Evolutionary conservation across 2,888 invertebrate genomes (phyloP).

Genomic region (Meliscaeva auricollis): DNA sequence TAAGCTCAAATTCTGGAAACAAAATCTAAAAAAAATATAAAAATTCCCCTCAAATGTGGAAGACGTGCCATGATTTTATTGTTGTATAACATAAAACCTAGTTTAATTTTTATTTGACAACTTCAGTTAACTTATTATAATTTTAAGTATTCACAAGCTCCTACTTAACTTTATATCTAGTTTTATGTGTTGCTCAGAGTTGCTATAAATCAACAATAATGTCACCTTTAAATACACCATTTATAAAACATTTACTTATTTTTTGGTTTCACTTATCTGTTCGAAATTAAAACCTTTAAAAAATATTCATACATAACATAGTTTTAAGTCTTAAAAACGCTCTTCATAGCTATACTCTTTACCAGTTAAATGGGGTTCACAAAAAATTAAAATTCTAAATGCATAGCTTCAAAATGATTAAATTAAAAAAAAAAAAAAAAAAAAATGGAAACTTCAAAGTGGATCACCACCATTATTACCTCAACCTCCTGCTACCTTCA

Average conservation of each 20-base stretch:
- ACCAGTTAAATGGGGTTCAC: conserved; percentile 10
- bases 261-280: conserved; percentile 34
- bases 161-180: no score
- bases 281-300: conserved; percentile 12
- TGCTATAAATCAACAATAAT: conserved; percentile 64
- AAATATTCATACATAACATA: conserved; percentile 53
- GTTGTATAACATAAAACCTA: no score
- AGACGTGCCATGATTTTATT: no score
- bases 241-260: conserved; percentile 50
- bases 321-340: conserved; percentile 12
- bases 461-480: conserved; percentile 43
- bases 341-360: background rate
- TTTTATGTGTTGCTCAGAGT: no score
- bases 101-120: no score
- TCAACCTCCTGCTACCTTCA: no score
- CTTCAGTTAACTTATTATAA: no score
- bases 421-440: conserved; percentile 73
- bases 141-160: no score
- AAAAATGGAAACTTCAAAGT: conserved; percentile 68
- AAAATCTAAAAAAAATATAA: no score
- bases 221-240: conserved; percentile 35
- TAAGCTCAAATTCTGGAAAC: no score
- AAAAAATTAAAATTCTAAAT: conserved; percentile 60
- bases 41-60: no score
- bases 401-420: conserved; percentile 63